A percentile compares a stretch with the other conserved stretches of the same genome.
Evolutionary conservation across 2,797 vertebrate species (phyloP).

Genomic region (Perdix hodgsoniae): DNA sequence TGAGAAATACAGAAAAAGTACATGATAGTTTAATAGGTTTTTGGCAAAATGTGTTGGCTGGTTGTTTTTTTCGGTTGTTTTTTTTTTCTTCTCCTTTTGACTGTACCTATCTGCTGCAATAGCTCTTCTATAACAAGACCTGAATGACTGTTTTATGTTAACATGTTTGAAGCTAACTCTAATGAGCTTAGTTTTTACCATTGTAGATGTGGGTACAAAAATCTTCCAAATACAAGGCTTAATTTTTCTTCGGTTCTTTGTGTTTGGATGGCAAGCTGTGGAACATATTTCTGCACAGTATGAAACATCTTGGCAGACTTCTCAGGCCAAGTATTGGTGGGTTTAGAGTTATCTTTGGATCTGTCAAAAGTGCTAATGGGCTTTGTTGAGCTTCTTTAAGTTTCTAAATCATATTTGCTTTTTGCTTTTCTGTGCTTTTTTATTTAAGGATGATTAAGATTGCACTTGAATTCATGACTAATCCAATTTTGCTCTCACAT

Average conservation of each 20-base stretch:
- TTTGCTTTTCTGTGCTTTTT: slow-evolving; percentile 78
- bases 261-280: slow-evolving; percentile 86
- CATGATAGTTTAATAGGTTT: slow-evolving; percentile 85
- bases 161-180: slow-evolving; percentile 40
- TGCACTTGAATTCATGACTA: slow-evolving; percentile 78
- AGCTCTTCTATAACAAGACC: slow-evolving; percentile 52
- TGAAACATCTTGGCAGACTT: slow-evolving; percentile 86
- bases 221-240: slow-evolving; percentile 78
- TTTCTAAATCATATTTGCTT: slow-evolving; percentile 83
- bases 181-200: slow-evolving; percentile 55
- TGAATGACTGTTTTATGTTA: slow-evolving; percentile 13
- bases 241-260: slow-evolving; percentile 81
- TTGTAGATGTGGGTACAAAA: not conserved
- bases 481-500: slow-evolving; percentile 68
- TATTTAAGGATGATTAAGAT: slow-evolving; percentile 81
- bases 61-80: not conserved
- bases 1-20: slow-evolving; percentile 84
- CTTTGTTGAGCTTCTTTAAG: slow-evolving; percentile 84
- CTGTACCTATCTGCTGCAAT: slow-evolving; percentile 74
- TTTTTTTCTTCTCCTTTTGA: slow-evolving; percentile 61
- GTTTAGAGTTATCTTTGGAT: slow-evolving; percentile 84
- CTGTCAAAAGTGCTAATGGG: slow-evolving; percentile 87
- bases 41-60: slow-evolving; percentile 78
- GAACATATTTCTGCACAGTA: slow-evolving; percentile 87
- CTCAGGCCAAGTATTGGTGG: slow-evolving; percentile 84